Percentiles rank a stretch among this genome's conserved stretches.
phyloP scores from a whole-genome alignment of 1,140 invertebrate species.

The Acyrthosiphon pisum region DNA sequence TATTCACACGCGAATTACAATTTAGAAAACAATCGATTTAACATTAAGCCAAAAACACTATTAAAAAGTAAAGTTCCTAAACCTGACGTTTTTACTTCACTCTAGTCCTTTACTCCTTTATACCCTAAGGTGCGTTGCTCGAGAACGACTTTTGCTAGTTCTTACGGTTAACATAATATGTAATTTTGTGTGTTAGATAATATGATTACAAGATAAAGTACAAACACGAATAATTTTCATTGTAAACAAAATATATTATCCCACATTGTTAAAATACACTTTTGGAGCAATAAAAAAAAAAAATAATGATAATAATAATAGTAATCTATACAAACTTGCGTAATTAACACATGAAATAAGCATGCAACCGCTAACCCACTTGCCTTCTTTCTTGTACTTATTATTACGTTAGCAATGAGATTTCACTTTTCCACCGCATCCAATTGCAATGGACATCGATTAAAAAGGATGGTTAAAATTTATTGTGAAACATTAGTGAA shows the following conservation, averaged over 20 bases:
- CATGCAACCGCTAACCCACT: constrained; percentile 52
- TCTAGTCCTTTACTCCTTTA: constrained; percentile 8
- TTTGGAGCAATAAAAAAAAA: background rate
- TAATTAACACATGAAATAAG: constrained; percentile 32
- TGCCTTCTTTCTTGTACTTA: constrained; percentile 31
- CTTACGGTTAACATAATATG: background rate
- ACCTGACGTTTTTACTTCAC: background rate
- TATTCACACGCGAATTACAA: constrained; percentile 1
- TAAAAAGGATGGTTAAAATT: background rate
- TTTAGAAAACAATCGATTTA: constrained; percentile 10
- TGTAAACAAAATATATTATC: background rate
- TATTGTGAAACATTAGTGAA: background rate
- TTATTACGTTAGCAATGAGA: constrained; percentile 53
- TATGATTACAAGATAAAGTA: background rate
- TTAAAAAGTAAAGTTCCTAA: background rate
- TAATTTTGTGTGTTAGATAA: background rate
- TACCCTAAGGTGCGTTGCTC: background rate
- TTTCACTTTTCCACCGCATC: constrained; percentile 49
- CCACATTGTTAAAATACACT: background rate
- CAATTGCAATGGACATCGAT: constrained; percentile 2
- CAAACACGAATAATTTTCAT: background rate
- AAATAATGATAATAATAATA: background rate
- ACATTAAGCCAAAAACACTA: background rate
- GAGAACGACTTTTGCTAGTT: background rate
- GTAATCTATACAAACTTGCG: constrained; percentile 13